phyloP scores from a whole-genome alignment of 1,140 invertebrate genomes.

The Drosophila virilis region DNA sequence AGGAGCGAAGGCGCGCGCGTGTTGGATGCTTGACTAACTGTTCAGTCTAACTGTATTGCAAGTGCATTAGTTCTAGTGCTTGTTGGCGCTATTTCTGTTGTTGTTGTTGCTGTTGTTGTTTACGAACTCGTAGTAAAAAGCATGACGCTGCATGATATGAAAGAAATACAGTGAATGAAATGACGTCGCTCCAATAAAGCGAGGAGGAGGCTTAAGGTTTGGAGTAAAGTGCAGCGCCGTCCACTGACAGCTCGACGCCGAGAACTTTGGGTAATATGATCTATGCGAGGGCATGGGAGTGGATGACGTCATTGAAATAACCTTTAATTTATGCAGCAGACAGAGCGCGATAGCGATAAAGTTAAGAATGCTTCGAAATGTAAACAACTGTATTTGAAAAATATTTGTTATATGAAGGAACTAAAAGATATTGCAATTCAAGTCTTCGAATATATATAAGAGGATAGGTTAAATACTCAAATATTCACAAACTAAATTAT shows the following conservation, averaged over 20 bases:
- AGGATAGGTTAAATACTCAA: too few relatives aligned
- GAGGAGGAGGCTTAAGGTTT: not conserved
- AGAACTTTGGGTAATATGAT: not conserved
- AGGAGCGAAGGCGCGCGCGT: constrained; percentile 57
- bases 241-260: not conserved
- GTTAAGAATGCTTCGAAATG: not conserved
- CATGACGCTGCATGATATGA: constrained; percentile 66
- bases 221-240: not conserved
- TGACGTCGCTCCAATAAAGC: constrained; percentile 54
- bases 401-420: too few relatives aligned
- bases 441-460: too few relatives aligned
- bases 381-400: too few relatives aligned
- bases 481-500: too few relatives aligned
- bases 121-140: constrained; percentile 62
- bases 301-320: constrained; percentile 8
- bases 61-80: constrained; percentile 58
- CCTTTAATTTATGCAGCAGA: not conserved
- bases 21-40: constrained; percentile 61
- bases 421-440: too few relatives aligned
- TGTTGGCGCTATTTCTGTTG: constrained; percentile 26
- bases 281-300: constrained; percentile 7
- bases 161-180: constrained; percentile 70
- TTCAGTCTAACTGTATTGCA: constrained; percentile 48
- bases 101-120: constrained; percentile 15
- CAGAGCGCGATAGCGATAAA: not conserved